Base-by-base conservation (phyloP, 2,797 vertebrate genomes). In the Smutsia temminckii region DNA sequence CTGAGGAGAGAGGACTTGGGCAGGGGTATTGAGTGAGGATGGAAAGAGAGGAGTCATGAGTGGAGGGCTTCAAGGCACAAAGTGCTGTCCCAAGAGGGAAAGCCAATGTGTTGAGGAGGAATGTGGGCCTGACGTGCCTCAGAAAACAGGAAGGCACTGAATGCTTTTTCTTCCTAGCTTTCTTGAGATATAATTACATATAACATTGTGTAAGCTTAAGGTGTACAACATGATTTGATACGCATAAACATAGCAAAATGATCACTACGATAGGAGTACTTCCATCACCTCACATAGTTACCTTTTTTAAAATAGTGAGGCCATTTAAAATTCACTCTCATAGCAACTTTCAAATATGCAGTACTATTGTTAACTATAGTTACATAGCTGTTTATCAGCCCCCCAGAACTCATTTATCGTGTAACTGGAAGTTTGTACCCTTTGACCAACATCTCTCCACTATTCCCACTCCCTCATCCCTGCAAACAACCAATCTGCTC, bases 11-110 rank as follows among this genome's bases (percentile, higher is more conserved):
- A 87, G 37, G 29, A 34, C 7, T 27, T 2, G 27, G 27, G n/a
- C 32, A 12, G 8, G 12, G 68, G n/a, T 34, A 46, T 23, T 34
- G 55, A 20, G 72, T 32, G 53, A 51, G 5, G 49, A 7, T 7
- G 1, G 27, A 69, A 61, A 17, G 5, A 68, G 12, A n/a, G 6
- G 18, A 64, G 46, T 37, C 12, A 83, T 27, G 20, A 23, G 4
- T 23, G n/a, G 16, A 13, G 37, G 16, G 0, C 0, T 34, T 75
- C 42, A 27, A 5, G 51, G 21, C 63, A n/a, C 1, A 29, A 51
- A 0, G 18, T 13, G 3, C 61, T 16, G 2, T 53, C 68, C 20
- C 49, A 42, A 27, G 37, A 80, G 68, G 29, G 63, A 89, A 69
- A 61, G 49, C 2, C 51, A 25, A 55, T 84, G 18, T 46, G 37